These are phyloP conservation scores for Brachionus paranguensis DNA, from an alignment of 1,140 invertebrate species.

Conservation along the genomic window DNA sequence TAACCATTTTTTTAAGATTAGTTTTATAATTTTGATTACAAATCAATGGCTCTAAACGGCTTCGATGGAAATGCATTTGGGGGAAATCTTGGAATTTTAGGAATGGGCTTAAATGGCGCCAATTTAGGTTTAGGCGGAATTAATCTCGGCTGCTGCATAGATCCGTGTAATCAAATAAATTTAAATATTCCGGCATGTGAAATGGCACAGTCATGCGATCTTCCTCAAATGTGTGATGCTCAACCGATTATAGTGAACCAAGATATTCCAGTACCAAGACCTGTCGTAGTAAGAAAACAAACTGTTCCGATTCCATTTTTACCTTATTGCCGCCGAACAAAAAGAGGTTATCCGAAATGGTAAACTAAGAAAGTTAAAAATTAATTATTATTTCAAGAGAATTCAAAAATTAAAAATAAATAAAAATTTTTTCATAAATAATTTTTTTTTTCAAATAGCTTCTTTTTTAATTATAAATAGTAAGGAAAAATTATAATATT, in stretches of 20 bases:
- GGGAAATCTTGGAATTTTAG: not conserved
- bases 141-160: not conserved
- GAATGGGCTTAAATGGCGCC: not conserved
- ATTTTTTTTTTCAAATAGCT: no score
- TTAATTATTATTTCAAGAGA: not conserved
- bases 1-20: not conserved
- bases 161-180: not conserved
- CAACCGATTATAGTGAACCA: not conserved
- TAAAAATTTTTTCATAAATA: not conserved
- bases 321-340: not conserved
- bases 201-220: not conserved
- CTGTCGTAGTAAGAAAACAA: not conserved
- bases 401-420: not conserved
- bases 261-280: not conserved
- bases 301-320: constrained; percentile 6
- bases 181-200: not conserved
- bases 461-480: no score
- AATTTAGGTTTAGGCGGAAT: not conserved
- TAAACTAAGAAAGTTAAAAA: not conserved
- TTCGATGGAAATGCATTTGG: not conserved
- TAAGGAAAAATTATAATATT: no score
- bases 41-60: not conserved
- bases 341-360: constrained; percentile 12
- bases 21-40: not conserved
- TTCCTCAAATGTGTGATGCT: constrained; percentile 3